phyloP scores from a whole-genome alignment of 1,140 invertebrate genomes.

The Cydia splendana region DNA sequence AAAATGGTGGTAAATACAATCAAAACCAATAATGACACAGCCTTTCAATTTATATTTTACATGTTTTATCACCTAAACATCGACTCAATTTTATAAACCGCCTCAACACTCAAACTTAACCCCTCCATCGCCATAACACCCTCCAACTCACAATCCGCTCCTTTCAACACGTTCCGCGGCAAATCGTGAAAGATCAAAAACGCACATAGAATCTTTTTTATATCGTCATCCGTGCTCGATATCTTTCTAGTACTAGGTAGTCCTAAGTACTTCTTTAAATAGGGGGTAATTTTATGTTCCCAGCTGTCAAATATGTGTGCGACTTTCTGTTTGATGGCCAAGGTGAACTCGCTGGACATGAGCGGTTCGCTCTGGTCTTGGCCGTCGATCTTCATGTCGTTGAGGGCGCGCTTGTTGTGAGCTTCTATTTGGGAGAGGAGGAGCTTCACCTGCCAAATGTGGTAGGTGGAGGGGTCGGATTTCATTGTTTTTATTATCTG shows the following conservation, averaged over 20 bases:
- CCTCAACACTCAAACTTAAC: constrained; percentile 56
- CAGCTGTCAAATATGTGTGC: constrained; percentile 79
- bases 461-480: constrained; percentile 74
- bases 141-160: constrained; percentile 56
- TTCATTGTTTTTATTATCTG: constrained; percentile 77
- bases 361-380: constrained; percentile 59
- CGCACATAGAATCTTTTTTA: constrained; percentile 75
- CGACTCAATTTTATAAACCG: constrained; percentile 56
- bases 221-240: constrained; percentile 48
- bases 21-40: too few species aligned
- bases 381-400: constrained; percentile 58
- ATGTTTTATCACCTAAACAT: constrained; percentile 64
- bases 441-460: constrained; percentile 85
- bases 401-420: constrained; percentile 44
- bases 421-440: constrained; percentile 78
- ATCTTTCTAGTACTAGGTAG: constrained; percentile 54
- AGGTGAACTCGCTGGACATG: constrained; percentile 67
- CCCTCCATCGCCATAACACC: constrained; percentile 61
- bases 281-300: constrained; percentile 76
- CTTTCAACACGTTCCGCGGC: constrained; percentile 68
- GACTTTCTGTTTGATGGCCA: constrained; percentile 81
- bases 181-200: constrained; percentile 83
- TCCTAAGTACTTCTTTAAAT: constrained; percentile 77
- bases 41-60: neutral
- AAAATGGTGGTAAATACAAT: too few species aligned